A percentile compares a stretch with the other conserved stretches of the same genome.
Conservation (phyloP, 1,140 invertebrate genomes). For the Halictus rubicundus region DNA sequence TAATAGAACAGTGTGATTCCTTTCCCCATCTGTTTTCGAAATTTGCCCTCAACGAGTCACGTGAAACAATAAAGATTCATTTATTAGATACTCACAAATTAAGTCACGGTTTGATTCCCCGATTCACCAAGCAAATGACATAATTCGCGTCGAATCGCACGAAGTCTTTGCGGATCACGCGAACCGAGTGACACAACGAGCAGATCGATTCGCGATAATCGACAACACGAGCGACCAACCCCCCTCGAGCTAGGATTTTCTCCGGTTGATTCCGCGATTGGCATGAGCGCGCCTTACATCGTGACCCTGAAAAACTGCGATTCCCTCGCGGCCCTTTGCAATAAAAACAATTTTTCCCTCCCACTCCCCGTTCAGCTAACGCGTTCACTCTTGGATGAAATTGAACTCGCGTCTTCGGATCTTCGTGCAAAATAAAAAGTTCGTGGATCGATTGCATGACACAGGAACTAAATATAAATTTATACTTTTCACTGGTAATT, state of each 20-base stretch:
- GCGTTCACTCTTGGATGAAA: slow-evolving; percentile 35
- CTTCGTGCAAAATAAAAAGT: no score
- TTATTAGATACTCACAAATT: not conserved
- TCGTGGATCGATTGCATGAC: no score
- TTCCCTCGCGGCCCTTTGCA: not conserved
- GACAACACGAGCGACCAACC: no score
- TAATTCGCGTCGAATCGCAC: not conserved
- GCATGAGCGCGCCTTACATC: not conserved
- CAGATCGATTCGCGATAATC: not conserved
- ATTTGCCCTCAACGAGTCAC: no score
- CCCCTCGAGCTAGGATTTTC: slow-evolving; percentile 2
- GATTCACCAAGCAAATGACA: not conserved
- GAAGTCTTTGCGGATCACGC: not conserved
- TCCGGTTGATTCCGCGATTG: not conserved
- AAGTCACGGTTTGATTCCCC: not conserved
- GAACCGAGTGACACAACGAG: not conserved
- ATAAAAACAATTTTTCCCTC: slow-evolving; percentile 6
- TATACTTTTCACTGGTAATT: no score
- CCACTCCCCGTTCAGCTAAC: not conserved
- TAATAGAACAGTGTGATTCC: no score
- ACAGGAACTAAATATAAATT: no score
- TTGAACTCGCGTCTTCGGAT: no score
- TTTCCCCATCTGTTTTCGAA: no score
- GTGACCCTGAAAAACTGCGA: slow-evolving; percentile 25
- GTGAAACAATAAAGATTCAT: no score